Evolutionary conservation across 2,113 vertebrate genomes (phyloP).

Genomic region (Eurypyga helias): DNA sequence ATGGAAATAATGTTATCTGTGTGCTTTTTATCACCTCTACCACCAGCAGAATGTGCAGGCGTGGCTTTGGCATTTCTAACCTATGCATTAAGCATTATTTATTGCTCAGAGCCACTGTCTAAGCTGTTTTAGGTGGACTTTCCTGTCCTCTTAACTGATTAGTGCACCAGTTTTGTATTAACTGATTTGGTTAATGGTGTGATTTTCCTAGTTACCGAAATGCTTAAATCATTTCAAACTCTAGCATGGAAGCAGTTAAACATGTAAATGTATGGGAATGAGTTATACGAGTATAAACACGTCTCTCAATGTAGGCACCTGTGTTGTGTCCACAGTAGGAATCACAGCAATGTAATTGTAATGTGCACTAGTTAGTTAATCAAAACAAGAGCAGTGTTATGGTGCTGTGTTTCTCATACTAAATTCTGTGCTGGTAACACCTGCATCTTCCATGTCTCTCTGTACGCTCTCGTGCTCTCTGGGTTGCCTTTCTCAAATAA

Average conservation of each 20-base stretch:
- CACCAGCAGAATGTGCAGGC: conserved; percentile 10
- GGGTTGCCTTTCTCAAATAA: background rate
- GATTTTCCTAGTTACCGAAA: conserved; percentile 21
- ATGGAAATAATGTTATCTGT: conserved; percentile 63
- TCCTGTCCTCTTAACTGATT: conserved; percentile 42
- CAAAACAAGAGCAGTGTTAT: background rate
- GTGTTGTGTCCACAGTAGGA: background rate
- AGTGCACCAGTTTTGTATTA: background rate
- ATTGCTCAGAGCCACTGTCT: conserved; percentile 45
- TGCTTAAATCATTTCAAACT: background rate
- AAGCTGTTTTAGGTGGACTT: conserved; percentile 49
- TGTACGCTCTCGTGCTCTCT: background rate
- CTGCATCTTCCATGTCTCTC: background rate
- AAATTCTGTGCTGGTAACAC: background rate
- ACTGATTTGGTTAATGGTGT: conserved; percentile 38
- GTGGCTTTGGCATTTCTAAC: conserved; percentile 12
- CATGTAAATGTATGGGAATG: conserved; percentile 11
- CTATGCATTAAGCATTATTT: conserved; percentile 3
- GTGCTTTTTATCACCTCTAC: conserved; percentile 33
- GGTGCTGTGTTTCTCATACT: background rate
- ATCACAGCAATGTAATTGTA: background rate
- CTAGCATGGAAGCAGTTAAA: background rate
- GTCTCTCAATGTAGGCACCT: background rate
- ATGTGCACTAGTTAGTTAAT: background rate
- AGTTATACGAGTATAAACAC: background rate